Evolutionary conservation across 2,888 invertebrate species (phyloP), one percentile per base, ranked within the genome.

Genomic region (Eumerus sabulonum): DNA sequence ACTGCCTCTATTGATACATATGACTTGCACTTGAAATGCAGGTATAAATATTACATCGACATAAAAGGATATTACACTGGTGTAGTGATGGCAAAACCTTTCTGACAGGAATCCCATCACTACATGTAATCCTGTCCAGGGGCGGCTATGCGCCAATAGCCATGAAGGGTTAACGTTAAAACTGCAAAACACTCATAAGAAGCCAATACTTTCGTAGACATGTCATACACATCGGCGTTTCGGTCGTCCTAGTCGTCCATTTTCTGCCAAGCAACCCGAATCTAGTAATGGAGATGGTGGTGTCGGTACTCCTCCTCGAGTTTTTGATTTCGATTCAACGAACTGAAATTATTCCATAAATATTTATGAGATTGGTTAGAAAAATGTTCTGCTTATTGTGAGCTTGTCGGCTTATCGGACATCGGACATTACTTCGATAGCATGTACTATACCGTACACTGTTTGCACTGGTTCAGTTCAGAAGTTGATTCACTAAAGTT

Each of bases 281-380:
- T 27, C 27, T 27, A 2, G 27, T 27, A 27, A 27, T 27, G 27
- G 27, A 27, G 7, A 2, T 27, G 27, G 27, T 27, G 27, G 27
- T 27, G 7, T 4, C 7, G 27, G 27, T 27, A 7, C 27, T 27
- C 27, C 7, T 27, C 27, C 7, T 79, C 70, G 79, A 70, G 68
- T 74, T 74, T 79, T 79, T 74, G 79, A 79, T 74, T 79, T 79
- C 79, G 74, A 79, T 79, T 74, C 79, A 79, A 79, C 74, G 64
- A 70, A 70, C 79, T 79, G 79, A 79, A 79, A 79, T 79, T 79
- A 79, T 79, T 79, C 79, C 79, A 79, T 79, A 79, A 79, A 79
- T 79, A 79, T 79, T 79, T 79, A 79, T 79, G 74, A 79, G 79
- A 70, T 60, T 70, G 74, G 63, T 17, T 51, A 64, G 74, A 74